Percentiles rank a stretch among this genome's conserved stretches.
Evolutionary conservation across 2,797 vertebrate genomes (phyloP).

Genomic region (Spinibarbus caldwelli): DNA sequence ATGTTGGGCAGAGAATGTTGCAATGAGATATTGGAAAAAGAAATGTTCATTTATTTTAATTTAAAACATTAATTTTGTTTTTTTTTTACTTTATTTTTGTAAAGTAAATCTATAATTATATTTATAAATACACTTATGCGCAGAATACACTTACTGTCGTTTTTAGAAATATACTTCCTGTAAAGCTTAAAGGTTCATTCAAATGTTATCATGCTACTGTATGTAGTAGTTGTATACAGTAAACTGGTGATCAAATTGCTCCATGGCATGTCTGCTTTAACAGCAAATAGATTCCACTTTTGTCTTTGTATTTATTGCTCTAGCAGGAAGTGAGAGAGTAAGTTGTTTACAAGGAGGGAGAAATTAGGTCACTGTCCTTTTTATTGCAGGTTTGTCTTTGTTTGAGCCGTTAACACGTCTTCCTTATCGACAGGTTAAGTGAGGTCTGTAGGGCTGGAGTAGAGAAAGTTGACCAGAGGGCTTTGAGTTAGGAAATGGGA

Average conservation of each 20-base stretch:
- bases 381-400: conserved; percentile 67
- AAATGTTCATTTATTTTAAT: background rate
- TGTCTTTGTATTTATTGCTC: conserved; percentile 43
- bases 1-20: background rate
- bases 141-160: background rate
- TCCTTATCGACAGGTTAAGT: too few relatives aligned
- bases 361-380: conserved; percentile 69
- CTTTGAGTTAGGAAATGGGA: conserved; percentile 1
- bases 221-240: background rate
- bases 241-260: background rate
- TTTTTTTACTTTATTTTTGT: too few relatives aligned
- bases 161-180: background rate
- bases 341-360: conserved; percentile 66
- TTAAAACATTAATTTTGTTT: background rate
- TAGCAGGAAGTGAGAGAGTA: conserved; percentile 64
- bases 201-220: background rate
- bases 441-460: too few relatives aligned
- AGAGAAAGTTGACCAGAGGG: too few relatives aligned
- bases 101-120: background rate
- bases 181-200: background rate
- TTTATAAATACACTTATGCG: background rate
- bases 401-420: conserved; percentile 48
- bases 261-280: background rate
- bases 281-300: conserved; percentile 21
- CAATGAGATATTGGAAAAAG: background rate